Evolutionary conservation across 2,888 invertebrate species (phyloP).

Genomic region (Euspilapteryx auroguttella): DNA sequence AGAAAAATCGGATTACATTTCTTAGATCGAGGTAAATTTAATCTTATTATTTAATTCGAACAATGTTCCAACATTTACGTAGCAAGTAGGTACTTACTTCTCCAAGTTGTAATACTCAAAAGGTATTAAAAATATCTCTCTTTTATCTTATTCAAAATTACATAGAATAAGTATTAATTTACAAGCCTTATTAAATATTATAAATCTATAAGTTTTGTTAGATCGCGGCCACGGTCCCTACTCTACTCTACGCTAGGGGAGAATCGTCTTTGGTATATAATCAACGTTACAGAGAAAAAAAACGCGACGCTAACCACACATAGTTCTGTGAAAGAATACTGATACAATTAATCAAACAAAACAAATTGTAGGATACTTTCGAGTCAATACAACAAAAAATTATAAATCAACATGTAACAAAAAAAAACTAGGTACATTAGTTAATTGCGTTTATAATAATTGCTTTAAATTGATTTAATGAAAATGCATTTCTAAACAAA

Average conservation of each 20-base stretch:
- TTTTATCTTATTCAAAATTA: slow-evolving; percentile 22
- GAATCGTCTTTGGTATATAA: slow-evolving; percentile 62
- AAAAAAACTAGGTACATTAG: slow-evolving; percentile 18
- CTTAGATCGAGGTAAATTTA: no score
- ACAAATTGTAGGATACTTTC: slow-evolving; percentile 11
- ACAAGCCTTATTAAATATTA: slow-evolving; percentile 42
- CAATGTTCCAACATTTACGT: no score
- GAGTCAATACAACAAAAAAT: slow-evolving; percentile 36
- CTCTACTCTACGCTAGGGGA: slow-evolving; percentile 38
- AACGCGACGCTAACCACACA: slow-evolving; percentile 26
- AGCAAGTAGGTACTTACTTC: no score
- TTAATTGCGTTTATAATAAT: no score
- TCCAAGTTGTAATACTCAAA: slow-evolving; percentile 47
- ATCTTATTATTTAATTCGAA: no score
- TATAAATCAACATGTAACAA: slow-evolving; percentile 36
- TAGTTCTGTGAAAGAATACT: slow-evolving; percentile 35
- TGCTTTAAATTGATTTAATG: no score
- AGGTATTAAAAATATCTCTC: slow-evolving; percentile 48
- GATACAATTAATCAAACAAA: slow-evolving; percentile 16
- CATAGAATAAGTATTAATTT: slow-evolving; percentile 34
- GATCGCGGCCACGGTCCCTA: slow-evolving; percentile 6
- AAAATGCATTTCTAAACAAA: no score
- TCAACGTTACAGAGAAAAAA: slow-evolving; percentile 47
- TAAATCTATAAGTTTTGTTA: slow-evolving; percentile 11
- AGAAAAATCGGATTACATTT: no score